A percentile compares a stretch with the other conserved stretches of the same genome.
phyloP scores from a whole-genome alignment of 2,888 invertebrate genomes.

The Gymnocheta viridis region DNA sequence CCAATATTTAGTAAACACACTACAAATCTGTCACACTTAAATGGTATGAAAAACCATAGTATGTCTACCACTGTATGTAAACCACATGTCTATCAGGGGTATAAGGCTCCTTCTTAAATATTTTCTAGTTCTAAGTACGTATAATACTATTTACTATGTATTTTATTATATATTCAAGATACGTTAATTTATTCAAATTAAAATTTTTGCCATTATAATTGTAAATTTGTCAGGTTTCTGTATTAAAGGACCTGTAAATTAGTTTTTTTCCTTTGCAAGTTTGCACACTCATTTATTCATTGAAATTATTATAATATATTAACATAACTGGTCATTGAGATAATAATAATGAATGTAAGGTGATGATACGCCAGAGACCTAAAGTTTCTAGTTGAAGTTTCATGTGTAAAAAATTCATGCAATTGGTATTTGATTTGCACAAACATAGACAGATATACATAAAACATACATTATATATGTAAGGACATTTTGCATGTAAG shows the following conservation, averaged over 20 bases:
- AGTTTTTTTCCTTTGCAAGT: neutral
- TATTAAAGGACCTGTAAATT: neutral
- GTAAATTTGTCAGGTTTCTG: neutral
- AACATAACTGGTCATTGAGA: constrained; percentile 78
- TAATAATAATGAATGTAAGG: constrained; percentile 77
- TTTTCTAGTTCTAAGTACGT: too few species aligned
- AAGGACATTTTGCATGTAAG: neutral
- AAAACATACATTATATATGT: neutral
- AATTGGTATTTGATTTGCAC: constrained; percentile 39
- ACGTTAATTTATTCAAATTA: neutral
- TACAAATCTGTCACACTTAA: too few species aligned
- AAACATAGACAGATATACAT: neutral
- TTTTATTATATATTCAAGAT: too few species aligned
- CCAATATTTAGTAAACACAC: too few species aligned
- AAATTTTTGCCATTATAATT: neutral
- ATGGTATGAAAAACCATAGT: too few species aligned
- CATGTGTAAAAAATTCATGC: constrained; percentile 43
- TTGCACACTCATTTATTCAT: constrained; percentile 4
- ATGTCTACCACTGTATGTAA: too few species aligned
- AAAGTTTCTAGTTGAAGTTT: constrained; percentile 39
- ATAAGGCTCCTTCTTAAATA: too few species aligned
- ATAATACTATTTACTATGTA: too few species aligned
- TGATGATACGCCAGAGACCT: constrained; percentile 73
- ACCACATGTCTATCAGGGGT: too few species aligned
- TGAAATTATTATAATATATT: constrained; percentile 78